Percentiles rank a stretch among this genome's conserved stretches.
Conservation (phyloP, 2,888 invertebrate species). For the Neoaliturus tenellus region DNA sequence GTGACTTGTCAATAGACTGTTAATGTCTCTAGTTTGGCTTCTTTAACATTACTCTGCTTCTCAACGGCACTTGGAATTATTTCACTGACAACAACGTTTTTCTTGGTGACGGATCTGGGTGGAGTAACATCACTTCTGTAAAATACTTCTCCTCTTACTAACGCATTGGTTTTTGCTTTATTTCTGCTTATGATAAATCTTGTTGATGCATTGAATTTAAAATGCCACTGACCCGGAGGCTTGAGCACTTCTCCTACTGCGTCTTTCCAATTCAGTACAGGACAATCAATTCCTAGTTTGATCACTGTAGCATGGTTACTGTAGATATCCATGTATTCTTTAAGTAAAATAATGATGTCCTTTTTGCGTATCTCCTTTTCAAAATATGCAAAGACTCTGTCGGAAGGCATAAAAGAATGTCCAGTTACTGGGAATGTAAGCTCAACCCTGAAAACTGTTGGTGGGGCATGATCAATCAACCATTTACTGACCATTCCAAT, state of each 20-base stretch:
- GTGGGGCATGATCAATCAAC: constrained; percentile 45
- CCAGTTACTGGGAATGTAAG: constrained; percentile 54
- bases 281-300: constrained; percentile 43
- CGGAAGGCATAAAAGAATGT: constrained; percentile 62
- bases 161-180: constrained; percentile 18
- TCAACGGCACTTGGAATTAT: constrained; percentile 5
- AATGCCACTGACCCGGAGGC: constrained; percentile 53
- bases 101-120: constrained; percentile 19
- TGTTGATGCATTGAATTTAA: constrained; percentile 46
- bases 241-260: constrained; percentile 44
- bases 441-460: constrained; percentile 54
- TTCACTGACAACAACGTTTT: constrained; percentile 27
- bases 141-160: constrained; percentile 19
- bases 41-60: neutral
- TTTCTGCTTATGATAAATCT: constrained; percentile 34
- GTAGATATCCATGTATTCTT: constrained; percentile 59
- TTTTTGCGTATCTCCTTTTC: constrained; percentile 60
- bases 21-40: neutral
- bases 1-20: constrained; percentile 33
- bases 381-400: constrained; percentile 61
- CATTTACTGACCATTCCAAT: constrained; percentile 41
- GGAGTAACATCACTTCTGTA: constrained; percentile 25
- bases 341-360: constrained; percentile 57
- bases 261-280: constrained; percentile 48
- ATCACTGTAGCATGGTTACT: constrained; percentile 54